phyloP scores from a whole-genome alignment of 2,888 invertebrate genomes.

The Linnaemya tessellans region DNA sequence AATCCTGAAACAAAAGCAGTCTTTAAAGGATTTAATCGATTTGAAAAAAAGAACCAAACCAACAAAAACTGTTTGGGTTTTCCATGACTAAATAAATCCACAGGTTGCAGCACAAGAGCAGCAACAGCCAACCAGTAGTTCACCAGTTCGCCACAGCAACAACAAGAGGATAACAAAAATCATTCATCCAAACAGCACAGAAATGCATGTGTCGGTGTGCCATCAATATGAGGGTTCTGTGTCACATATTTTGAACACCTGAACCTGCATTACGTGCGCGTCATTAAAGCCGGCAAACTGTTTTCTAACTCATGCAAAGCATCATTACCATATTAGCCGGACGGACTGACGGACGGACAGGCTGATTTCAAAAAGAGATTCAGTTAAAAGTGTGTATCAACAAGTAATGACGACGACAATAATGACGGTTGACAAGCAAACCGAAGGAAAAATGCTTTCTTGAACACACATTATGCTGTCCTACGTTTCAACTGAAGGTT shows the following conservation, averaged over 20 bases:
- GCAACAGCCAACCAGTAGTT: background rate
- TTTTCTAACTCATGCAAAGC: conserved; percentile 2
- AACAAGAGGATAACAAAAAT: conserved; percentile 1
- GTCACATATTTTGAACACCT: conserved; percentile 56
- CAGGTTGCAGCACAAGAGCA: conserved; percentile 22
- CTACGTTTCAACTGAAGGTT: conserved; percentile 23
- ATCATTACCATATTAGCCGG: background rate
- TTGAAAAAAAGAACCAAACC: conserved; percentile 1
- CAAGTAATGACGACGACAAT: background rate
- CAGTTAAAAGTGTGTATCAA: conserved; percentile 11
- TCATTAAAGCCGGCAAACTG: conserved; percentile 27
- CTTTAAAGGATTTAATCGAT: conserved; percentile 31
- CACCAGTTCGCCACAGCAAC: conserved; percentile 1
- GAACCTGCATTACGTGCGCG: conserved; percentile 52
- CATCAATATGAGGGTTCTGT: conserved; percentile 36
- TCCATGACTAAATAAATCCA: conserved; percentile 20
- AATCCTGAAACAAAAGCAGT: conserved; percentile 18
- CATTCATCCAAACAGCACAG: conserved; percentile 14
- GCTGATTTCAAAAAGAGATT: conserved; percentile 6
- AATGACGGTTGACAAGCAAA: conserved; percentile 20
- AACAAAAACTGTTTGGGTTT: conserved; percentile 26
- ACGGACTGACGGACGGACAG: background rate
- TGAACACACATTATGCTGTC: conserved; percentile 6
- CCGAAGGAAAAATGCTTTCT: background rate
- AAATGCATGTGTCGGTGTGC: conserved; percentile 11